Evolutionary conservation across 2,888 invertebrate species (phyloP).

Genomic region (Noctua janthe): DNA sequence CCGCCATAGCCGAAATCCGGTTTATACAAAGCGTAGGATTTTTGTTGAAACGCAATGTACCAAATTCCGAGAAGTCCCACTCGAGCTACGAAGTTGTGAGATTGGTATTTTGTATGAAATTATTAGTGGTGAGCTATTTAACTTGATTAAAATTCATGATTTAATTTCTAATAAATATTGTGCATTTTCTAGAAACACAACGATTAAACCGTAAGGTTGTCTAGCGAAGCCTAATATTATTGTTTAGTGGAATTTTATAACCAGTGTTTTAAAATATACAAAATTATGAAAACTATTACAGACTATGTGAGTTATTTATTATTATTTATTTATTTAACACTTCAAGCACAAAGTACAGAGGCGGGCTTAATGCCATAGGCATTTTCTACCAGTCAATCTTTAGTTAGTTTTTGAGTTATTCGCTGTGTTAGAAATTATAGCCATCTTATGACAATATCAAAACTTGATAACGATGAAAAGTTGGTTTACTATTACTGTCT

Average conservation of each 20-base stretch:
- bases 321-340: too few relatives aligned
- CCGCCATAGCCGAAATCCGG: not conserved
- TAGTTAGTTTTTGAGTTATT: not conserved
- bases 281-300: not conserved
- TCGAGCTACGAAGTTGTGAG: conserved; percentile 16
- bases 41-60: not conserved
- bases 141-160: not conserved
- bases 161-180: not conserved
- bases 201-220: too few relatives aligned
- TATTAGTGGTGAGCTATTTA: not conserved
- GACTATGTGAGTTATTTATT: not conserved
- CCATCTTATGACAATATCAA: not conserved
- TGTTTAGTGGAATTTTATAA: not conserved
- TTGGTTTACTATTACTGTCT: not conserved
- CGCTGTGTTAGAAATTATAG: not conserved
- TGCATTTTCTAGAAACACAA: not conserved
- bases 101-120: not conserved
- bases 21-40: not conserved
- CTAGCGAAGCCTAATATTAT: not conserved
- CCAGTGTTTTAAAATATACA: not conserved
- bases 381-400: too few relatives aligned
- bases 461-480: not conserved
- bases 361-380: too few relatives aligned
- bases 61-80: not conserved
- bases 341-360: too few relatives aligned